Evolutionary conservation across 2,797 vertebrate species (phyloP), one percentile per base, ranked within the genome.

Genomic region (Intellagama lesueurii): DNA sequence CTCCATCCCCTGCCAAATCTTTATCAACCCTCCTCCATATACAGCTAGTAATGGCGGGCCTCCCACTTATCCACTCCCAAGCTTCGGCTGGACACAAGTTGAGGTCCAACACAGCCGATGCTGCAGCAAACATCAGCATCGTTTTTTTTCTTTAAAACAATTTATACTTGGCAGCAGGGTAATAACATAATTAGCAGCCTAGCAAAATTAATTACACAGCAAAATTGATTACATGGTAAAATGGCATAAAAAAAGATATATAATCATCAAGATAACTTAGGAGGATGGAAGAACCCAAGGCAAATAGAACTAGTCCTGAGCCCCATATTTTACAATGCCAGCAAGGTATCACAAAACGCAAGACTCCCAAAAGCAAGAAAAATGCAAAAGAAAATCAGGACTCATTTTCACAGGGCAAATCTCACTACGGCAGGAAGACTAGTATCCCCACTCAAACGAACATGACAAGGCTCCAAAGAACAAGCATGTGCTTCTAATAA

Each of bases 131-230:
- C 68, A 87, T 32, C 44, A 69, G 12, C 35, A 79, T 32, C 35
- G 68, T 40, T 64, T 83, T n/a, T 30, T 35, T 35, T 44, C 24
- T 22, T 60, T 73, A 16, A 68, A 70, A 4, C 8, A 52, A 44
- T 22, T 26, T 47, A 26, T 16, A 44, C 35, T 86, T 77, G 75
- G 56, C 56, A 86, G 28, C 40, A 86, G 28, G 44, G 68, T 40
- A 81, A 73, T 56, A 81, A 72, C 32, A 40, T 81, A 56, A 87
- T 73, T 87, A 85, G 68, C 49, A 35, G 32, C 24, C 32, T 72
- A 81, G 68, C 81, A 81, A 87, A 87, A 60, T 87, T 70, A 80
- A 87, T 60, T 81, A 30, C 78, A 81, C 12, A 16, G 40, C 30
- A 32, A 86, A 52, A 77, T 47, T 47, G 35, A 69, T 70, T 83